These are phyloP conservation scores for Girardinichthys multiradiatus DNA, from an alignment of 2,113 vertebrate genomes.

Conservation along the genomic window DNA sequence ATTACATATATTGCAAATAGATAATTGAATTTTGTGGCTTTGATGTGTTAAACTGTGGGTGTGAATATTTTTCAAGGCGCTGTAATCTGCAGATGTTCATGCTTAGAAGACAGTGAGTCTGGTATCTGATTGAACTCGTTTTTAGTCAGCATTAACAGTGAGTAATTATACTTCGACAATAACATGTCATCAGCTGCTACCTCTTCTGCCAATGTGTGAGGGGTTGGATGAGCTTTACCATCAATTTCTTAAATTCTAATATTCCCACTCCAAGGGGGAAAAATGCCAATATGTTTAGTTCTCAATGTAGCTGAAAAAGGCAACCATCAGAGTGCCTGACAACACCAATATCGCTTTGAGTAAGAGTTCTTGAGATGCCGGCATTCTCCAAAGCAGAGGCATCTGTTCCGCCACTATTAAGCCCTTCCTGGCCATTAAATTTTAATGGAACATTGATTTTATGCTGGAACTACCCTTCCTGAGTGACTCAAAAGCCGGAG, in stretches of 20 bases:
- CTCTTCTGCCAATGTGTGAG: conserved; percentile 60
- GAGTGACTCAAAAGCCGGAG: conserved; percentile 72
- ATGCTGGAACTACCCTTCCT: conserved; percentile 78
- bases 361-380: conserved; percentile 64
- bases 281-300: conserved; percentile 40
- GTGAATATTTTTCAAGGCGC: background rate
- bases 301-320: conserved; percentile 7
- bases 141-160: conserved; percentile 54
- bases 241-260: conserved; percentile 60
- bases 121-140: conserved; percentile 34
- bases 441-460: conserved; percentile 87
- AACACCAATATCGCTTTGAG: conserved; percentile 58
- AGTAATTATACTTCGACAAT: conserved; percentile 47
- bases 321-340: conserved; percentile 42
- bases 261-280: conserved; percentile 25
- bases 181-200: conserved; percentile 51
- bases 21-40: background rate
- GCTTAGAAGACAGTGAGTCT: conserved; percentile 22
- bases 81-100: conserved; percentile 17
- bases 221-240: conserved; percentile 52
- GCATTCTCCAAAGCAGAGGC: conserved; percentile 72
- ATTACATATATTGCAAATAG: background rate
- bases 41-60: background rate
- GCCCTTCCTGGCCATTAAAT: conserved; percentile 82
- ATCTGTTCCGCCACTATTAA: conserved; percentile 82